Evolutionary conservation across 1,140 invertebrate species (phyloP).

Genomic region (Leptoteleia sp.): DNA sequence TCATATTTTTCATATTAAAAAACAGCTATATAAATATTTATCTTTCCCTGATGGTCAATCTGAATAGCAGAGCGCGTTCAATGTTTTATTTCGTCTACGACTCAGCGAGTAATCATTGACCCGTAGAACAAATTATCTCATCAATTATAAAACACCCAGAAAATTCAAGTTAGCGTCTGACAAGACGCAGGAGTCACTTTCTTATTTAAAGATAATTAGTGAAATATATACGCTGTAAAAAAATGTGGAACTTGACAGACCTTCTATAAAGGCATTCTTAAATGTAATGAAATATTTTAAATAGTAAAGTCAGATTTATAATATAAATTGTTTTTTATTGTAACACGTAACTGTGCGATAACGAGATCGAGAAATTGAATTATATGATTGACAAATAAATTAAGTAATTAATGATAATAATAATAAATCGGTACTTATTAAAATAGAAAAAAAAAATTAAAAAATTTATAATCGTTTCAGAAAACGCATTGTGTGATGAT

Average conservation of each 20-base stretch:
- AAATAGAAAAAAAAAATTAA: too few species aligned
- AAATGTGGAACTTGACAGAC: conserved; percentile 6
- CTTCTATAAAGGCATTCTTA: not conserved
- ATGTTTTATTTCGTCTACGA: conserved; percentile 21
- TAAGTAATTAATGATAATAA: too few species aligned
- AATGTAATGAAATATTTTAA: not conserved
- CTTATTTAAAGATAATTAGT: conserved; percentile 23
- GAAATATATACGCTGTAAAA: conserved; percentile 3
- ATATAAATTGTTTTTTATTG: too few species aligned
- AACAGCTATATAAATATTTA: too few species aligned
- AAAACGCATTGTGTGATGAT: not conserved
- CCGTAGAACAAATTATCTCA: conserved; percentile 28
- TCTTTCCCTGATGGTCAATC: conserved; percentile 11
- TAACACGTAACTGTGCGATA: too few species aligned
- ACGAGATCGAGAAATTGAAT: too few species aligned
- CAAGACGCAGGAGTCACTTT: conserved; percentile 14
- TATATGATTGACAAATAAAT: too few species aligned
- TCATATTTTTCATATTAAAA: too few species aligned
- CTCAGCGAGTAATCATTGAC: conserved; percentile 28
- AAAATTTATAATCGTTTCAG: not conserved
- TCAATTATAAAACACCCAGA: conserved; percentile 41
- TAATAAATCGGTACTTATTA: too few species aligned
- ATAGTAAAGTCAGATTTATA: too few species aligned
- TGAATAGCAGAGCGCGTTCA: conserved; percentile 5
- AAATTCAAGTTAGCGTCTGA: conserved; percentile 22